A percentile compares a stretch with the other conserved stretches of the same genome.
Evolutionary conservation across 2,113 vertebrate species (phyloP).

Genomic region (Ia io): DNA sequence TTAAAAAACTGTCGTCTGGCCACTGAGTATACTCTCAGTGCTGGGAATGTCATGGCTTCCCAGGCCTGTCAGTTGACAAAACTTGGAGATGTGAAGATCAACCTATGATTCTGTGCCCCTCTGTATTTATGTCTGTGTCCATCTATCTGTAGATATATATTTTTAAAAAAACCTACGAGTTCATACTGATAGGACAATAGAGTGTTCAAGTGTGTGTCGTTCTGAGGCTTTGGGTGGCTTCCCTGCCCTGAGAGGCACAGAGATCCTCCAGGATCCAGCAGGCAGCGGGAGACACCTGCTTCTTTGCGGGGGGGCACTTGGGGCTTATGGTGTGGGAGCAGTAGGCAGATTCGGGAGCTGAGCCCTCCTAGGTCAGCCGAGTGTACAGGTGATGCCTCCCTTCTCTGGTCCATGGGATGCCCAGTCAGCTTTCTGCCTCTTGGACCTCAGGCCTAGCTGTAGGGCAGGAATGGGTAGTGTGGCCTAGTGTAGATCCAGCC

Average conservation of each 20-base stretch:
- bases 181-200: background rate
- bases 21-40: background rate
- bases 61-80: background rate
- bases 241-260: no score
- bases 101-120: rapidly evolving
- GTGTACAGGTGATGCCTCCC: no score
- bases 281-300: background rate
- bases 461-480: background rate
- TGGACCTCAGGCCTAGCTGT: background rate
- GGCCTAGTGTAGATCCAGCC: background rate
- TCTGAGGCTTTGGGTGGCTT: background rate
- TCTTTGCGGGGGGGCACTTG: background rate
- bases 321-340: background rate
- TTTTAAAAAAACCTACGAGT: background rate
- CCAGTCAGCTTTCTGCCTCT: background rate
- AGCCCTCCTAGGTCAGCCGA: background rate
- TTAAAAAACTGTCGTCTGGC: no score
- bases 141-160: background rate
- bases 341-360: background rate
- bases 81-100: background rate
- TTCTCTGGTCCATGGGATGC: background rate
- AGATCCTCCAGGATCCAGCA: background rate
- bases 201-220: background rate
- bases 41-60: background rate
- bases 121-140: background rate